Evolutionary conservation across 1,140 invertebrate genomes (phyloP), one percentile per base, ranked within the genome.

Genomic region (Pissodes strobi): DNA sequence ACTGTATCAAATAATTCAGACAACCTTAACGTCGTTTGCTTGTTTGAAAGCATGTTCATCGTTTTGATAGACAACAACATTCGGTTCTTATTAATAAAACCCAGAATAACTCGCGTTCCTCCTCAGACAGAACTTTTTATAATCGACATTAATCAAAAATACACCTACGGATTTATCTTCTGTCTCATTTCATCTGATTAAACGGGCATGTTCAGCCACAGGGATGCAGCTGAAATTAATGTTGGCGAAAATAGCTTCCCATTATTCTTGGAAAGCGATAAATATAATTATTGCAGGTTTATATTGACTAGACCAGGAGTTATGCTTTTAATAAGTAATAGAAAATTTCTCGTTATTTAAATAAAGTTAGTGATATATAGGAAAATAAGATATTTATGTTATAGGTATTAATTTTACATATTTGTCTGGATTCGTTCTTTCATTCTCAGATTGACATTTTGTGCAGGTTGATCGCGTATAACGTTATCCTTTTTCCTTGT

Each of bases 71-170:
- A 71, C 69, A 71, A 70, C 64, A 68, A 37, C 70, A 72, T 72
- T 72, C 70, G 70, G 70, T 68, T 72, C 70, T 72, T 72, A 72
- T 72, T 72, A 72, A 70, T 72, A 72, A 70, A 72, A 70, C 70
- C 69, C 55, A 72, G 69, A 72, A 72, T 72, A 72, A 72, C 68
- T 65, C 46, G 13, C 23, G 27, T 57, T 46, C 56, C 67, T 63
- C 68, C 55, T 58, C 68, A 65, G 66, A 70, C 68, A 61, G 59
- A 60, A 72, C 64, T 72, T 72, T 72, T 72, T 72, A 66, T 72
- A 70, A 68, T 68, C 64, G 60, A 43, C 66, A 70, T 72, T 72
- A 72, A 72, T 72, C 70, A 59, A 70, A 72, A 72, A 67, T 49
- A 55, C 59, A 63, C 66, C 59, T 64, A 69, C 69, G 64, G 37